Conservation (phyloP, 2,797 vertebrate genomes). For the Natrix natrix region DNA sequence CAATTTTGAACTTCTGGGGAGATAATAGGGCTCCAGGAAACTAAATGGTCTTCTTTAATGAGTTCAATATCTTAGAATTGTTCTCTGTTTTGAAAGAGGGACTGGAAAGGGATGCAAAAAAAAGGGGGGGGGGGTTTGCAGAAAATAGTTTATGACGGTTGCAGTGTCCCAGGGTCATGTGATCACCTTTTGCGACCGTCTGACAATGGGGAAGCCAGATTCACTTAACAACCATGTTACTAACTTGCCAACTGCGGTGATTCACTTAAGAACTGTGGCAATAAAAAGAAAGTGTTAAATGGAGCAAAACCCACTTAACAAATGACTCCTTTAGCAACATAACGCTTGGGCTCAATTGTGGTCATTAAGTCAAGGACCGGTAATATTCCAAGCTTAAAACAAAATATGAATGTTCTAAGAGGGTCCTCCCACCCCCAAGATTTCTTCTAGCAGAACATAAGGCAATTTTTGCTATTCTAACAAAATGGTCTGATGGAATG, state of each 20-base stretch:
- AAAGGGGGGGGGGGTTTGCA: background rate
- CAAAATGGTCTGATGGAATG: background rate
- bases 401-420: background rate
- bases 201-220: too few relatives aligned
- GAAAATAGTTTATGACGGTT: background rate
- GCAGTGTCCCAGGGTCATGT: too few relatives aligned
- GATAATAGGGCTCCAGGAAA: background rate
- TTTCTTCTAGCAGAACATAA: background rate
- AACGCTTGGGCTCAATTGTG: too few relatives aligned
- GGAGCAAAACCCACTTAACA: too few relatives aligned
- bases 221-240: too few relatives aligned
- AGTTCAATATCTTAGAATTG: background rate
- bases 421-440: background rate
- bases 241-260: too few relatives aligned
- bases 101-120: background rate
- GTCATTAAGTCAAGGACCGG: too few relatives aligned
- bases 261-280: too few relatives aligned
- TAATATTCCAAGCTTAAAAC: background rate
- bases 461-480: background rate
- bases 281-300: too few relatives aligned
- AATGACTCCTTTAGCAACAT: too few relatives aligned
- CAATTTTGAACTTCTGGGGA: background rate
- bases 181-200: too few relatives aligned
- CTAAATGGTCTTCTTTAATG: background rate
- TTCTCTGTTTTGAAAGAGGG: background rate